Conservation (phyloP, 2,113 vertebrate species). For the Corythornis madagascariensis region DNA sequence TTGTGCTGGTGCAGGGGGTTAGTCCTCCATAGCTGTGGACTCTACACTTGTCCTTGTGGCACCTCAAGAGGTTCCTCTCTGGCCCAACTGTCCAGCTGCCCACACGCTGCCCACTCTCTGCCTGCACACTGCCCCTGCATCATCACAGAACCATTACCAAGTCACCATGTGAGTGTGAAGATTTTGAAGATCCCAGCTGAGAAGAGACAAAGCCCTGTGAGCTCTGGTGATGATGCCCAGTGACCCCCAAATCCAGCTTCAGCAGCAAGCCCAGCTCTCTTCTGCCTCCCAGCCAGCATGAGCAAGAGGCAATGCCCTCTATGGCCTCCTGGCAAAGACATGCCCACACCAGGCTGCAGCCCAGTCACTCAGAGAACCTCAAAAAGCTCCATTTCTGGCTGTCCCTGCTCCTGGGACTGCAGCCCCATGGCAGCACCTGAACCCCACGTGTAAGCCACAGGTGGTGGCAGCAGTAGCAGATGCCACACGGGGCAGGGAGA, state of each 20-base stretch:
- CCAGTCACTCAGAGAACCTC: background rate
- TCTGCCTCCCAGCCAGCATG: background rate
- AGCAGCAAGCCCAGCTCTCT: background rate
- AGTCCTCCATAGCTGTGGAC: no score
- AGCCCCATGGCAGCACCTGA: background rate
- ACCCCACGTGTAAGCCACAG: fast-evolving
- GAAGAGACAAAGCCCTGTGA: fast-evolving
- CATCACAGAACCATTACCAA: no score
- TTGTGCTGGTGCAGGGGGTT: no score
- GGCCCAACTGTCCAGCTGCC: no score
- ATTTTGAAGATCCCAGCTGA: background rate
- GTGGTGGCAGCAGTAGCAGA: fast-evolving
- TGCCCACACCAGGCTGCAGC: background rate
- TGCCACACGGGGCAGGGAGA: fast-evolving
- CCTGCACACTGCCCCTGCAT: no score
- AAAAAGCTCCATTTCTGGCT: background rate
- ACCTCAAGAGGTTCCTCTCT: no score
- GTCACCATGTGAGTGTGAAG: fast-evolving
- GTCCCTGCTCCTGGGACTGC: background rate
- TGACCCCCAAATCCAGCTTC: background rate
- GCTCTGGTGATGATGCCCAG: background rate
- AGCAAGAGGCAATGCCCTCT: fast-evolving
- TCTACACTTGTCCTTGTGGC: no score
- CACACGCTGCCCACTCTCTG: no score
- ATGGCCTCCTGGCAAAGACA: background rate